Base-by-base conservation (phyloP, 92 coral and sea anemone genomes). In the Epizoanthus ramosus region DNA sequence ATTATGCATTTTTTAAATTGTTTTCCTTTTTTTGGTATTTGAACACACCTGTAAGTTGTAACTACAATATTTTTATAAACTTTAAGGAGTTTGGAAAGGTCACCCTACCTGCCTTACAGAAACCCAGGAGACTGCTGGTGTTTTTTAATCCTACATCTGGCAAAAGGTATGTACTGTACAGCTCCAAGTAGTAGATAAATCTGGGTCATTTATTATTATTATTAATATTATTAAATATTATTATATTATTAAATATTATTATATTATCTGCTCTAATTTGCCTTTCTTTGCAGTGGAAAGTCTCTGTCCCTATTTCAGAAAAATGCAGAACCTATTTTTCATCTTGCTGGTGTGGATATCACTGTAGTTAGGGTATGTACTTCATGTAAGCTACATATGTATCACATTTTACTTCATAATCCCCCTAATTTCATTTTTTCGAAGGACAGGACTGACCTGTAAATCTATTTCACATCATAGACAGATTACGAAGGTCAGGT, bases 401-500 rank as follows among this genome's bases (percentile, higher is more conserved):
- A 28, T 17, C 9, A 22, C 33, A 28, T 28, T 28, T 28, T 28
- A 28, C 31, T 28, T 28, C 31, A 0, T 0, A 28, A 28, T 28
- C 31, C 31, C 31, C 31, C 31, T 28, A 28, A 28, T 28, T 2
- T 28, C 31, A 28, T 0, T 28, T 28, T 28, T 28, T 28, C 31
- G 31, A 28, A 28, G 31, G 31, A 28, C 43, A 50, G 37, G 15
- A 18, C 15, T 58, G 31, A 28, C 12, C 52, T 28, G 28, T 28
- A 33, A 22, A 23, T 25, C 16, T 56, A n/a, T 33, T 28, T 75
- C 33, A 64, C 52, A 37, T 23, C 25, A 33, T 79, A 97, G 99
- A 97, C 99, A 69, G 99, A 97, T 83, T 97, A 97, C 84, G 99
- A 97, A 76, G 99, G 99, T 31, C 99, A 97, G 67, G 91, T 94